These are phyloP conservation scores for Pristionchus exspectatus DNA, from an alignment of 2,888 invertebrate genomes.

Conservation along the genomic window DNA sequence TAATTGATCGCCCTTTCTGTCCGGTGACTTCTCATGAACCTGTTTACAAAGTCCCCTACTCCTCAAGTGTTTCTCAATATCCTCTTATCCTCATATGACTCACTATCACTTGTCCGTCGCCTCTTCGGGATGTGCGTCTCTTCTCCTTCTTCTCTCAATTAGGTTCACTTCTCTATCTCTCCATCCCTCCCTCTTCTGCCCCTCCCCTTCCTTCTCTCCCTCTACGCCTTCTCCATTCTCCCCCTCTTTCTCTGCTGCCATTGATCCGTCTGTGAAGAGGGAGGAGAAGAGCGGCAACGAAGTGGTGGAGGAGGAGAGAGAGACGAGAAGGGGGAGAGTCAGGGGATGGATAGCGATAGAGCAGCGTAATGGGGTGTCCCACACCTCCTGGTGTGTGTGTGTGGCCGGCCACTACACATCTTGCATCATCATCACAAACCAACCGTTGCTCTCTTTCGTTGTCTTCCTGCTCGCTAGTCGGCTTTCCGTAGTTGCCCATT, in stretches of 20 bases:
- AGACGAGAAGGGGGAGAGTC: not conserved
- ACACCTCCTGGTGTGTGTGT: not conserved
- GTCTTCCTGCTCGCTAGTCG: not conserved
- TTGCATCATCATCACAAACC: not conserved
- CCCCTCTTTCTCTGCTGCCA: slow-evolving; percentile 42
- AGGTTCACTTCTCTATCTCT: slow-evolving; percentile 49
- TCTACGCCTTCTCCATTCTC: slow-evolving; percentile 3
- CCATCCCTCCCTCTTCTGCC: not conserved
- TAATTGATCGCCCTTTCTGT: too few relatives aligned
- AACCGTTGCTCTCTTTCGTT: not conserved
- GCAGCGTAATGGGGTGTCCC: slow-evolving; percentile 6
- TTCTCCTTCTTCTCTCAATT: slow-evolving; percentile 35
- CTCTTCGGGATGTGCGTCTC: not conserved
- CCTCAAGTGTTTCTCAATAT: not conserved
- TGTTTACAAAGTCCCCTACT: not conserved
- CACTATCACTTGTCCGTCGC: not conserved
- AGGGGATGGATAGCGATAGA: slow-evolving; percentile 1
- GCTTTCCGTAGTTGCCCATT: not conserved
- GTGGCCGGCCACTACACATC: not conserved
- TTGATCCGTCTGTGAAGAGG: slow-evolving; percentile 49
- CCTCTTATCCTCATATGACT: not conserved
- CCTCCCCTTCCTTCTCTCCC: not conserved
- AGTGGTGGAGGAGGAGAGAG: not conserved
- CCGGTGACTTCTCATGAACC: too few relatives aligned
- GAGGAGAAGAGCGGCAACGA: not conserved